A percentile compares a stretch with the other conserved stretches of the same genome.
These are phyloP conservation scores for Perca flavescens DNA, from an alignment of 2,113 vertebrate species.

Conservation along the genomic window DNA sequence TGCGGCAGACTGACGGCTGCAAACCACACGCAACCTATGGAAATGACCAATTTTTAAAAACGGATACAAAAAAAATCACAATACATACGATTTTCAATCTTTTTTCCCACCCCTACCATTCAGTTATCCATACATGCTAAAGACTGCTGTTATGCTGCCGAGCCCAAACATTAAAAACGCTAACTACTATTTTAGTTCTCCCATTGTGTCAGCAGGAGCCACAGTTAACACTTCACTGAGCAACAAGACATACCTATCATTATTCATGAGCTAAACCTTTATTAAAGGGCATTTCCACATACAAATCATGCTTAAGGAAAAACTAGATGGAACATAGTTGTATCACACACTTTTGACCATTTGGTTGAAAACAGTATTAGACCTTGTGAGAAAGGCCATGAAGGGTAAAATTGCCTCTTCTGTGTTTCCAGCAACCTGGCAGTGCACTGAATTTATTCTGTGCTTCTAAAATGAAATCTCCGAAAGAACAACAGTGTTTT, in stretches of 20 bases:
- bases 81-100: no score
- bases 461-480: constrained; percentile 65
- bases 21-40: no score
- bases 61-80: no score
- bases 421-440: constrained; percentile 15
- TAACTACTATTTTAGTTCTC: neutral
- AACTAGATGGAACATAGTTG: neutral
- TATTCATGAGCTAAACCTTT: constrained; percentile 13
- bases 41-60: no score
- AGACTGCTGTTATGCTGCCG: neutral
- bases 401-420: constrained; percentile 16
- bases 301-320: neutral
- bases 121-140: neutral
- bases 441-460: constrained; percentile 45
- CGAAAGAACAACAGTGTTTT: constrained; percentile 32
- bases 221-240: constrained; percentile 15
- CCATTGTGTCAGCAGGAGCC: constrained; percentile 6
- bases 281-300: neutral
- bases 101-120: neutral
- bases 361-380: constrained; percentile 26
- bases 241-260: constrained; percentile 6
- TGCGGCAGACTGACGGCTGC: no score
- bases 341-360: neutral
- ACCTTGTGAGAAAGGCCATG: neutral
- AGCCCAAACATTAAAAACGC: neutral